A percentile compares a stretch with the other conserved stretches of the same genome.
These are phyloP conservation scores for Periparus ater DNA, from an alignment of 2,797 vertebrate species.

Conservation along the genomic window DNA sequence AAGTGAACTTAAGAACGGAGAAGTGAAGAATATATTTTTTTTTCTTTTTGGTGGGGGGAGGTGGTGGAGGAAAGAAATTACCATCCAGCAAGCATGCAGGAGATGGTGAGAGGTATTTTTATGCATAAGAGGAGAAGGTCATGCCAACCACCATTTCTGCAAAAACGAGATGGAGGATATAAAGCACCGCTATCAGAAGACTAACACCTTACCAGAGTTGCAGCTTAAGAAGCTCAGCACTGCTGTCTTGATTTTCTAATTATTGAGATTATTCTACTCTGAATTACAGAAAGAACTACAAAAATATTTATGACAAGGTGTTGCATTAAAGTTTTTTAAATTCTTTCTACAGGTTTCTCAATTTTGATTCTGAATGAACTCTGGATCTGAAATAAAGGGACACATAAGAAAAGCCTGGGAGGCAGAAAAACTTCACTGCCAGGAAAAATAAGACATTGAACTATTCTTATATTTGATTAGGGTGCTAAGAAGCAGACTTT, in stretches of 20 bases:
- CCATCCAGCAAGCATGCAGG: neutral
- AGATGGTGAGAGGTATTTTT: neutral
- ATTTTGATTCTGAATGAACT: neutral
- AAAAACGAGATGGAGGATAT: neutral
- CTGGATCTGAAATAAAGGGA: neutral
- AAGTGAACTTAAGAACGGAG: neutral
- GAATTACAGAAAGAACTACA: neutral
- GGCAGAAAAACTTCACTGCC: neutral
- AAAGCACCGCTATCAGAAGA: neutral
- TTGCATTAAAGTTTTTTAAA: rapidly evolving
- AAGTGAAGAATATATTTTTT: neutral
- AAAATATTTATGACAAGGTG: neutral
- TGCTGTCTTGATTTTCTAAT: neutral
- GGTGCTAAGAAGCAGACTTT: neutral
- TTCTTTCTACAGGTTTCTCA: neutral
- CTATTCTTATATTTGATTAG: neutral
- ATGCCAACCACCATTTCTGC: neutral
- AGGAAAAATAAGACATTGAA: neutral
- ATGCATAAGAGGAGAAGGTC: neutral
- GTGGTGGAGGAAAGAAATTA: rapidly evolving
- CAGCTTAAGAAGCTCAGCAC: neutral
- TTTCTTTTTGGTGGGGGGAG: too few species aligned
- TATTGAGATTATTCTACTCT: neutral
- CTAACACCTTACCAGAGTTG: neutral
- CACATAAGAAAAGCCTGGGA: neutral